Base-by-base conservation (phyloP, 2,113 vertebrate species). In the Gyps fulvus region DNA sequence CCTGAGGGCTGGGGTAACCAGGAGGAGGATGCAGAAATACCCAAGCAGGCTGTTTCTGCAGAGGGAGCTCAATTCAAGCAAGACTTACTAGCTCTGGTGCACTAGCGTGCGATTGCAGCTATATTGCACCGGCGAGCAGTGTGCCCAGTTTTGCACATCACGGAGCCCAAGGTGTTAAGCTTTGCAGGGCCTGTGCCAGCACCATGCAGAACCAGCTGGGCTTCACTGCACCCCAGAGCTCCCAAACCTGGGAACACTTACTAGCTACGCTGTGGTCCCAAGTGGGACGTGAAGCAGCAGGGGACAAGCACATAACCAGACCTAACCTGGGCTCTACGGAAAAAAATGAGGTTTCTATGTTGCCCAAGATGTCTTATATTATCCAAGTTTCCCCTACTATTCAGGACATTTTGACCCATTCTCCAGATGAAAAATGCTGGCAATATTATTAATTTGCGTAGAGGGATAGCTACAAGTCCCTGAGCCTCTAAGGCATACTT, bases 41-140 rank as follows among this genome's bases (percentile, higher is more conserved):
- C 3, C 36, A 58, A 65, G 42, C 43, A 52, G 25, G 26, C 11
- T 69, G 6, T 43, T 71, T 89, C 40, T 73, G 80, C 69, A 70
- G n/a, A 58, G 40, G 36, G 58, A 78, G n/a, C 27, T 91, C 32
- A 62, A 0, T 11, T 73, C 58, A 70, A 72, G 62, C 23, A 61
- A 54, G 22, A 70, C 32, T 42, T 54, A 13, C 10, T 18, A 66
- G 58, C 55, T 81, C 34, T 58, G 80, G 11, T 31, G 25, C 5
- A 2, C 45, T 20, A 36, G 40, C 2, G 5, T 32, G n/a, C 17
- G 34, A 57, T 13, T 69, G 62, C 49, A 82, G 42, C 36, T 91
- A 1, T 26, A 9, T 2, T 19, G 45, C 34, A 45, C 16, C 8
- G 3, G 0, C 6, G 36, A 93, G 52, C 31, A 6, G 43, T 0